Evolutionary conservation across 2,888 invertebrate genomes (phyloP), one percentile per base, ranked within the genome.

Genomic region (Synergus gifuensis): DNA sequence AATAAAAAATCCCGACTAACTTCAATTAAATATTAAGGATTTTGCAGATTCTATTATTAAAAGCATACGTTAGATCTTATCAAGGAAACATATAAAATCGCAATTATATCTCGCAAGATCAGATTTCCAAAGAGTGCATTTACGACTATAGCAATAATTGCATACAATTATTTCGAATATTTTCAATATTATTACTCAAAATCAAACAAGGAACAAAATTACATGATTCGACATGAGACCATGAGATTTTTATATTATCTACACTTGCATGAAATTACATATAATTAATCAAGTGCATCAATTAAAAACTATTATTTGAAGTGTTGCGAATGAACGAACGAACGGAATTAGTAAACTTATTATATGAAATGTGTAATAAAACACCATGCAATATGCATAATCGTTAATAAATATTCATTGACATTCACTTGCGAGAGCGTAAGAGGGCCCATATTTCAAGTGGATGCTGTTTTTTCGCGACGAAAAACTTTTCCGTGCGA

Each of bases 351-450:
- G 36, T 36, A 36, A 36, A 7, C 5, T 36, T 36, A 36, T 36
- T 36, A 36, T 36, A 36, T 54, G 9, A 4, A 18, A 54, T n/a
- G 9, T 73, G 36, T 36, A 73, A 73, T 73, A 73, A 28, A 73
- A 54, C 49, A 49, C 36, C 36, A 54, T n/a, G 28, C 9, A 54
- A 73, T 49, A 73, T 73, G 54, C 73, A 73, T 73, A 73, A 54
- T 54, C 16, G 36, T 3, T 11, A 11, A 54, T 73, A 36, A 73
- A 73, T 73, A 54, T 73, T 73, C 46, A 73, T 54, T 28, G 66
- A 66, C 18, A 60, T 42, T 63, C 40, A 28, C 9, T 46, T 28
- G 8, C 16, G 69, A 22, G 28, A 44, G 46, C 18, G 46, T 67
- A 46, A 28, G 54, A 18, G 49, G 36, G 49, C n/a, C 36, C 54